A percentile compares a stretch with the other conserved stretches of the same genome.
phyloP scores from a whole-genome alignment of 2,113 vertebrate genomes.

The Sebastes schlegelii region DNA sequence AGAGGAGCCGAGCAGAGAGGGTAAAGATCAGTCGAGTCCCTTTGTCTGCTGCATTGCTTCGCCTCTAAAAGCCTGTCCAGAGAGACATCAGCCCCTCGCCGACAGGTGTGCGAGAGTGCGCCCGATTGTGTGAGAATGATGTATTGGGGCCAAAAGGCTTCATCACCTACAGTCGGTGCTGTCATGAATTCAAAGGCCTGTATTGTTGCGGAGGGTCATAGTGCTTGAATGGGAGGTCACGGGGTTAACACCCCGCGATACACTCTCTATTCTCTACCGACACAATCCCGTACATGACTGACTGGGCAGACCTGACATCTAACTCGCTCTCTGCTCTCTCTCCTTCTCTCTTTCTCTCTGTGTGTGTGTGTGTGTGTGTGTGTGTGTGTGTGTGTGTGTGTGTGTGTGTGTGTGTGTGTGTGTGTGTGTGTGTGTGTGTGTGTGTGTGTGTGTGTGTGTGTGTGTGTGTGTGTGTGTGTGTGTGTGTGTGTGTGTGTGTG shows the following conservation, averaged over 20 bases:
- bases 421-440: constrained; percentile 33
- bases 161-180: constrained; percentile 68
- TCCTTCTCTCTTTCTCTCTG: background rate
- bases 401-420: constrained; percentile 15
- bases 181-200: constrained; percentile 75
- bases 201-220: constrained; percentile 70
- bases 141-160: constrained; percentile 76
- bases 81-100: constrained; percentile 66
- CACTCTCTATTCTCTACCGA: constrained; percentile 54
- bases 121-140: constrained; percentile 69
- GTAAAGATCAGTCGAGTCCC: constrained; percentile 67
- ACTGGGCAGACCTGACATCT: constrained; percentile 60
- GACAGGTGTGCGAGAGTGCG: constrained; percentile 59
- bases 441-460: constrained; percentile 22
- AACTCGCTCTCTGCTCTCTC: constrained; percentile 17
- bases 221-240: constrained; percentile 65
- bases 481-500: too few species aligned
- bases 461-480: constrained; percentile 31
- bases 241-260: constrained; percentile 66
- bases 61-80: constrained; percentile 73
- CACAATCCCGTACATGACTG: constrained; percentile 57
- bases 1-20: constrained; percentile 50
- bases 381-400: constrained; percentile 37
- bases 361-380: constrained; percentile 33
- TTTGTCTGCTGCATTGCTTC: constrained; percentile 64